A percentile compares a stretch with the other conserved stretches of the same genome.
Conservation (phyloP, 2,113 vertebrate genomes). For the Steatornis caripensis region DNA sequence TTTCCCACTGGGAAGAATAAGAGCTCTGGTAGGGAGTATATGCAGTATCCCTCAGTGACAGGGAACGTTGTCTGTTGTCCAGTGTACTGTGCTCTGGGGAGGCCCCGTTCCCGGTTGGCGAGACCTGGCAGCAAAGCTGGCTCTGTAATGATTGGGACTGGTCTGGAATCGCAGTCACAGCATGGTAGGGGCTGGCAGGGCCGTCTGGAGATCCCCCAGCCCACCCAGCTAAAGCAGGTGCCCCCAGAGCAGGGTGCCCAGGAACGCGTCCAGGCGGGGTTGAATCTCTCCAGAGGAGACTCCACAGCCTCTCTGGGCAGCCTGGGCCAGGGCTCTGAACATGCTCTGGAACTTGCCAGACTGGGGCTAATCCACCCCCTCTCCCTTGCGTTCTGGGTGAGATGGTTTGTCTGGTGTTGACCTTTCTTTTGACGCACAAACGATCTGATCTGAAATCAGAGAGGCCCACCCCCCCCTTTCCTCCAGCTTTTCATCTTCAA, state of each 20-base stretch:
- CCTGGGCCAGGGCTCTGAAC: too few relatives aligned
- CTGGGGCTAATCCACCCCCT: neutral
- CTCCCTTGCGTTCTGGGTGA: neutral
- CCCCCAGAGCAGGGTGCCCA: too few relatives aligned
- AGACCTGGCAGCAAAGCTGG: neutral
- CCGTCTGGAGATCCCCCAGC: too few relatives aligned
- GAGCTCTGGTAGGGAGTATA: neutral
- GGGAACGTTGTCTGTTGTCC: neutral
- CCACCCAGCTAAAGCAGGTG: too few relatives aligned
- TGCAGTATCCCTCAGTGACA: neutral
- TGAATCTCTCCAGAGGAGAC: too few relatives aligned
- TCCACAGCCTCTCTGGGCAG: too few relatives aligned
- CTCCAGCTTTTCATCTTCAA: neutral
- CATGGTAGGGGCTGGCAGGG: too few relatives aligned
- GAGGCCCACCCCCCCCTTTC: neutral
- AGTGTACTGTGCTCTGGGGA: neutral
- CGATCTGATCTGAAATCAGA: neutral
- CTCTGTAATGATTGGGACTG: neutral
- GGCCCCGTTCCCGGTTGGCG: neutral
- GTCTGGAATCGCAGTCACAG: too few relatives aligned
- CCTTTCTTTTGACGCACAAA: neutral
- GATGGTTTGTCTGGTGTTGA: neutral
- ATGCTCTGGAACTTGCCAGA: neutral
- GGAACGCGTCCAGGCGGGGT: too few relatives aligned
- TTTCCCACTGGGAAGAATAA: neutral